Evolutionary conservation across 2,888 invertebrate genomes (phyloP).

Genomic region (Leptinotarsa peninsularis): DNA sequence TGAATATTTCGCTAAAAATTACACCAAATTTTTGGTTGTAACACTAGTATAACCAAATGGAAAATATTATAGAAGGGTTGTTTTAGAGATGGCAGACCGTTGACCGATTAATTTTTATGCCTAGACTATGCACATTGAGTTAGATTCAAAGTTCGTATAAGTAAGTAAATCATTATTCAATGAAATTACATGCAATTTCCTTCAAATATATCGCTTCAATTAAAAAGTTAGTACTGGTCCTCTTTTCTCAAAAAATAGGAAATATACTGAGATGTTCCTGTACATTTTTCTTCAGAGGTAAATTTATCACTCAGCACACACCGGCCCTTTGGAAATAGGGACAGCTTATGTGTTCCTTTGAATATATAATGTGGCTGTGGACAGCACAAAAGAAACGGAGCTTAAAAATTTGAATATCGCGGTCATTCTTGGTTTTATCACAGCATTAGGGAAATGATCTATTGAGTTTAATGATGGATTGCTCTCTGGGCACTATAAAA

Average conservation of each 20-base stretch:
- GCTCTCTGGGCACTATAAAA: slow-evolving; percentile 38
- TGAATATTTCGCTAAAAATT: too few relatives aligned
- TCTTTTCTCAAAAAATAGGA: neutral
- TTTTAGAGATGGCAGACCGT: too few relatives aligned
- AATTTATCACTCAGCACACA: slow-evolving; percentile 34
- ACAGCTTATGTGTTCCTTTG: slow-evolving; percentile 59
- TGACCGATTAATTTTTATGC: too few relatives aligned
- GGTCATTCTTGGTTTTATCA: slow-evolving; percentile 67
- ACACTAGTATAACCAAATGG: too few relatives aligned
- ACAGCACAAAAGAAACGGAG: slow-evolving; percentile 64
- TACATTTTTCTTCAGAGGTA: slow-evolving; percentile 19
- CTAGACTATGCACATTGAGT: too few relatives aligned
- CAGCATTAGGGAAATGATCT: slow-evolving; percentile 65
- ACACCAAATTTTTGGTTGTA: too few relatives aligned
- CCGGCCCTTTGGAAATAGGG: slow-evolving; percentile 48
- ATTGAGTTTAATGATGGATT: slow-evolving; percentile 63
- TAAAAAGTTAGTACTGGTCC: neutral
- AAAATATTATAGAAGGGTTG: too few relatives aligned
- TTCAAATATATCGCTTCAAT: neutral
- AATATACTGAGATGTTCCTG: slow-evolving; percentile 11
- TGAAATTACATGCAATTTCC: neutral
- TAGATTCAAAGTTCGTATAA: too few relatives aligned
- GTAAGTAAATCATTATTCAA: neutral
- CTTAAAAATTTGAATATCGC: slow-evolving; percentile 69
- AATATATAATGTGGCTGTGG: slow-evolving; percentile 63